Evolutionary conservation across 2,113 vertebrate species (phyloP).

Genomic region (Boleophthalmus pectinirostris): DNA sequence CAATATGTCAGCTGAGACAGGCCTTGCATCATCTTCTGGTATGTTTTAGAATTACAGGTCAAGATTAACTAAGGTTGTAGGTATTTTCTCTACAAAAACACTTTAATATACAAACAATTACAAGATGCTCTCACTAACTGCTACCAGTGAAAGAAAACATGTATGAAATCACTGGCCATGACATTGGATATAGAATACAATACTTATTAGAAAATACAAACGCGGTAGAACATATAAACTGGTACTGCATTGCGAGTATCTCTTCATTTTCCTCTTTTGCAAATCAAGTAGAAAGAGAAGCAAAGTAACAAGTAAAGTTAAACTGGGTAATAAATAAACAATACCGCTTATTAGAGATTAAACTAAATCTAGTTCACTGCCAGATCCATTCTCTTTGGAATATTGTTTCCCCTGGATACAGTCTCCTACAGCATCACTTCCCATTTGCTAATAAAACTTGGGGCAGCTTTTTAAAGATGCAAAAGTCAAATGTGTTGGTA

Average conservation of each 20-base stretch:
- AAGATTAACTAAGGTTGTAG: too few species aligned
- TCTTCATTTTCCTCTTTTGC: not conserved
- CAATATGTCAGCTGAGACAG: too few species aligned
- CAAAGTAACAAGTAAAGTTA: not conserved
- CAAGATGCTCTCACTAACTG: too few species aligned
- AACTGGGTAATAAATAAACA: not conserved
- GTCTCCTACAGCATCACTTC: conserved; percentile 1
- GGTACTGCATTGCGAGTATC: not conserved
- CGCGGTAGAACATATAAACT: not conserved
- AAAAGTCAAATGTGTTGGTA: conserved; percentile 6
- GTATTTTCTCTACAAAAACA: too few species aligned
- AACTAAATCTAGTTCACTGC: conserved; percentile 3
- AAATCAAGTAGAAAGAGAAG: not conserved
- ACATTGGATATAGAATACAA: not conserved
- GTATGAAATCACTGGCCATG: not conserved
- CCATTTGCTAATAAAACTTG: conserved; percentile 5
- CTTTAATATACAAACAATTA: too few species aligned
- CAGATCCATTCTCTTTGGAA: not conserved
- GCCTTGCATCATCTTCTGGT: too few species aligned
- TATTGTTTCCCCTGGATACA: not conserved
- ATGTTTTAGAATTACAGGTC: too few species aligned
- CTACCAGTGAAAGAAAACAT: too few species aligned
- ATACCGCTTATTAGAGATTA: not conserved
- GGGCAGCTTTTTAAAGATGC: conserved; percentile 6
- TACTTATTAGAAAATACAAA: too few species aligned